Conservation (phyloP, 2,888 invertebrate species). For the Stenodera caucasica region DNA sequence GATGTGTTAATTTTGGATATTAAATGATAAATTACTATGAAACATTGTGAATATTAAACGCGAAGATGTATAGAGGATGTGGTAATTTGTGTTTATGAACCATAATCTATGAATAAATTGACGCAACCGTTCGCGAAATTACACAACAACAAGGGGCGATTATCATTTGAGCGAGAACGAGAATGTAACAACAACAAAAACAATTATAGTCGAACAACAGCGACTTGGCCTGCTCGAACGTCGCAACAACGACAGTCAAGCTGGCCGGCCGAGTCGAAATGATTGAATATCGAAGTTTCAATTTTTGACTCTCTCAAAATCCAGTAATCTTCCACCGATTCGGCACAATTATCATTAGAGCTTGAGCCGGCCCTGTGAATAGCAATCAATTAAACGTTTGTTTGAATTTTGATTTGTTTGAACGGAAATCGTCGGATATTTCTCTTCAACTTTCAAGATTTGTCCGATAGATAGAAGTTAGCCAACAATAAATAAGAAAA, state of each 20-base stretch:
- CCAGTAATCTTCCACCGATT: no score
- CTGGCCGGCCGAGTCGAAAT: no score
- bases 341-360: no score
- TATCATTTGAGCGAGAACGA: slow-evolving; percentile 10
- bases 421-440: not conserved
- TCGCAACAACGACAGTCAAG: no score
- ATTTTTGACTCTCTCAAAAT: no score
- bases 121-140: slow-evolving; percentile 32
- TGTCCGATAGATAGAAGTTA: not conserved
- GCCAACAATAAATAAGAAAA: not conserved
- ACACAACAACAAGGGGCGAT: slow-evolving; percentile 11
- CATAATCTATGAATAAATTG: slow-evolving; percentile 38
- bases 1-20: no score
- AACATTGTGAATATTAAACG: no score
- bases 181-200: no score
- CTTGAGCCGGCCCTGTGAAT: not conserved
- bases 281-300: no score
- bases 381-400: not conserved
- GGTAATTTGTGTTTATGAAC: slow-evolving; percentile 36
- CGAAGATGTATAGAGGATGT: slow-evolving; percentile 29
- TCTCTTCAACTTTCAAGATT: not conserved
- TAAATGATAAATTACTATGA: no score
- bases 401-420: not conserved
- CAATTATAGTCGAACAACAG: no score
- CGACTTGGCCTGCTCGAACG: not conserved